Conservation (phyloP, 2,888 invertebrate species). For the Agrotis ipsilon region DNA sequence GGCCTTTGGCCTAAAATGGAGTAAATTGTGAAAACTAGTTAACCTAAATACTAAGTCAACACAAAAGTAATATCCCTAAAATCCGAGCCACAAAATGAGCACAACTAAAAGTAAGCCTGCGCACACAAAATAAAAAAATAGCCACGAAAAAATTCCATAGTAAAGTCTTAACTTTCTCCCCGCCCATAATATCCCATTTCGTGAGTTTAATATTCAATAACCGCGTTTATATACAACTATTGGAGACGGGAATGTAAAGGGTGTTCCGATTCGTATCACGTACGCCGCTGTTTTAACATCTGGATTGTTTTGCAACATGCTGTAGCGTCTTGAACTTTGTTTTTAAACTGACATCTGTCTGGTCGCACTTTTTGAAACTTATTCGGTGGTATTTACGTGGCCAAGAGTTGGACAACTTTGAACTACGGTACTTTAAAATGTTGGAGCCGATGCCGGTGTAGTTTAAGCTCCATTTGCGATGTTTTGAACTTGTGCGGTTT, state of each 20-base stretch:
- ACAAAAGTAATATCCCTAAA: constrained; percentile 40
- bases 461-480: constrained; percentile 44
- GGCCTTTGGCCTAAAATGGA: neutral
- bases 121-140: constrained; percentile 41
- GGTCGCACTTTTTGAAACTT: constrained; percentile 72
- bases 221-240: constrained; percentile 77
- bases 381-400: constrained; percentile 72
- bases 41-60: constrained; percentile 26
- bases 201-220: constrained; percentile 84
- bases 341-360: constrained; percentile 81
- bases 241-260: constrained; percentile 60
- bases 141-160: constrained; percentile 61
- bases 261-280: constrained; percentile 80
- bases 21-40: neutral
- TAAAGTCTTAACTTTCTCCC: constrained; percentile 68
- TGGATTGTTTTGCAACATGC: constrained; percentile 87
- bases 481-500: constrained; percentile 17
- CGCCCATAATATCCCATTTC: constrained; percentile 73
- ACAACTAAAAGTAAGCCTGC: constrained; percentile 23
- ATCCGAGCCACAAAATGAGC: constrained; percentile 24
- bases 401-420: constrained; percentile 44
- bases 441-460: constrained; percentile 35
- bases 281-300: constrained; percentile 84
- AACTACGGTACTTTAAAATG: constrained; percentile 50
- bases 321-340: constrained; percentile 81